These are phyloP conservation scores for Norana najaformis DNA, from an alignment of 2,888 invertebrate genomes.

Conservation along the genomic window DNA sequence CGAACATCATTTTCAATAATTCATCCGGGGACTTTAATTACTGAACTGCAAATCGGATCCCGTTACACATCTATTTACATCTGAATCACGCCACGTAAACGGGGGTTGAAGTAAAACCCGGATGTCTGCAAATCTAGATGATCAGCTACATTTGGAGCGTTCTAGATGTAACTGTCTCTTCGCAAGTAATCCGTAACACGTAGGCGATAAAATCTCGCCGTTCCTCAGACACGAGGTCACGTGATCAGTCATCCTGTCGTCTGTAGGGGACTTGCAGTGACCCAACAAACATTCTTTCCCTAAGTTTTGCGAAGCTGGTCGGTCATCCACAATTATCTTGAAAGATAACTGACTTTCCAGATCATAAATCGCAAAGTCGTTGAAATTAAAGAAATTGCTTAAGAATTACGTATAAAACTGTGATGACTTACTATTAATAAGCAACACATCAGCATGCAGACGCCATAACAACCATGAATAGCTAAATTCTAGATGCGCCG, in stretches of 20 bases:
- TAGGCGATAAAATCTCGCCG: neutral
- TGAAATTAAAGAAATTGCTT: neutral
- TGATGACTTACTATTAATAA: constrained; percentile 5
- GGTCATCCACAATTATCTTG: neutral
- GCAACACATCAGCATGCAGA: constrained; percentile 13
- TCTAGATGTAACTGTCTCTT: too few relatives aligned
- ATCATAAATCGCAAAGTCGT: neutral
- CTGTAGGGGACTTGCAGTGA: neutral
- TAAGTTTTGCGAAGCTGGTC: neutral
- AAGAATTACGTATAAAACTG: neutral
- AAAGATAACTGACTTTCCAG: neutral
- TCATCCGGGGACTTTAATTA: too few relatives aligned
- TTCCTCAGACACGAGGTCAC: neutral
- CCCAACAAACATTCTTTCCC: neutral
- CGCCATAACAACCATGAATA: constrained; percentile 5
- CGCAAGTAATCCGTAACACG: neutral
- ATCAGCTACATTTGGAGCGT: too few relatives aligned
- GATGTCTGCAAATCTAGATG: too few relatives aligned
- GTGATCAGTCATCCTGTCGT: neutral
- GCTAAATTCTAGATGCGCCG: neutral
- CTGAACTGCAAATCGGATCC: too few relatives aligned
- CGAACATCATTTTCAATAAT: too few relatives aligned
- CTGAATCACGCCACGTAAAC: too few relatives aligned
- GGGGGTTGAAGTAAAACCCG: too few relatives aligned
- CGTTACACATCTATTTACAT: too few relatives aligned